Base-by-base conservation (phyloP, 2,797 vertebrate genomes). In the Phaenicophaeus curvirostris region DNA sequence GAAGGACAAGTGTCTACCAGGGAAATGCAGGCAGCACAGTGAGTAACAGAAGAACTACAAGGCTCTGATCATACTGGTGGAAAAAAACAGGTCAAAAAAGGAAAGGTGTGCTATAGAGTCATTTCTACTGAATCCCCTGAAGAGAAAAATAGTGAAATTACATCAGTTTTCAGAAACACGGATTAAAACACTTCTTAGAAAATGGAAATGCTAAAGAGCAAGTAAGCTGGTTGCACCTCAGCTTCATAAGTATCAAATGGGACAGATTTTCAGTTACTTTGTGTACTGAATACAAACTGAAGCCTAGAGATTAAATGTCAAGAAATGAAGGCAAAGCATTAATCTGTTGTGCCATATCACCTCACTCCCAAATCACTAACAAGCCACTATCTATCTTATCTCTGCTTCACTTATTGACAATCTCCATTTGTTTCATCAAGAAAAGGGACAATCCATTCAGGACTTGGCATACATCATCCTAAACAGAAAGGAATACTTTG, bases 271-370 rank as follows among this genome's bases (percentile, higher is more conserved):
- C 35, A 63, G 80, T 61, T 72, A 59, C 46, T 67, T 55, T 86
- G 41, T 88, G 77, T 37, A 53, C 58, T 62, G 96, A 97, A 96
- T 96, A 79, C 54, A 95, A 95, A 94, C 65, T 27, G 39, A 93
- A 84, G 24, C 27, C 54, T 90, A 95, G 94, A 97, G 92, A 96
- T 96, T 95, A 96, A 89, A 92, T 58, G 93, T 92, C 96, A 96
- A 54, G 63, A 90, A 95, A 93, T 85, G 79, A 95, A 95, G 87
- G 94, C 83, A 91, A 94, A 86, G 35, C 79, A 97, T 94, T 91
- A 91, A 95, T 96, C 89, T 93, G 65, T 69, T 68, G 73, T 93
- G 89, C 81, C 78, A 58, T 90, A 93, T 94, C 82, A 92, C 66
- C 92, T 81, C 59, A 84, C 33, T 85, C 65, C 37, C 55, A 95